phyloP scores from a whole-genome alignment of 2,113 vertebrate genomes.

The Drymodes brunneopygia region DNA sequence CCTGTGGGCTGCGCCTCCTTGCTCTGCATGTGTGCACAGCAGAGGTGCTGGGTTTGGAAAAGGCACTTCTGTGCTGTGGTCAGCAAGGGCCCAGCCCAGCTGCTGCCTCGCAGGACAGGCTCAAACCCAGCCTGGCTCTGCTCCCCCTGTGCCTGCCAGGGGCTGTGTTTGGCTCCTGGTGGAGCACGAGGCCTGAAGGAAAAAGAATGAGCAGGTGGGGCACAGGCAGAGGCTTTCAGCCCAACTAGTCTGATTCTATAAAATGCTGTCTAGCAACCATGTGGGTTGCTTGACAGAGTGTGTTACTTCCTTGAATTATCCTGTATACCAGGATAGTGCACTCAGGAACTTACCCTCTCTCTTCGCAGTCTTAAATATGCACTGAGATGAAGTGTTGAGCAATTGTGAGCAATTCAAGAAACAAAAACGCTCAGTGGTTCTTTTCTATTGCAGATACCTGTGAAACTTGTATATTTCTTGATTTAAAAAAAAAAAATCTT shows the following conservation, averaged over 20 bases:
- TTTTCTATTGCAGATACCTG: neutral
- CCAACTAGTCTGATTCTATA: fast-evolving
- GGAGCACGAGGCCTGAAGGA: neutral
- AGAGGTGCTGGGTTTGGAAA: neutral
- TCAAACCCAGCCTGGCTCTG: fast-evolving
- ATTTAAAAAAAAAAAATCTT: neutral
- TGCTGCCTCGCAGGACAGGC: fast-evolving
- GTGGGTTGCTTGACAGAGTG: neutral
- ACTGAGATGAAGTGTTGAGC: neutral
- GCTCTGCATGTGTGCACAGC: neutral
- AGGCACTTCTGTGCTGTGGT: fast-evolving
- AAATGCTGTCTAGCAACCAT: neutral
- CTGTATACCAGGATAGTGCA: neutral
- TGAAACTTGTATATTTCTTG: neutral
- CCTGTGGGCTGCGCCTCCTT: neutral
- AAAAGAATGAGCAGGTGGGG: fast-evolving
- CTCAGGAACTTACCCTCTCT: fast-evolving
- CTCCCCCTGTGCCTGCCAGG: fast-evolving
- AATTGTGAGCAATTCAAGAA: neutral
- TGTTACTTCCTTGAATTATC: neutral
- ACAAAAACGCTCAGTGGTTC: neutral
- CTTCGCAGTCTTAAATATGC: neutral
- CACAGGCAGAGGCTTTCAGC: neutral
- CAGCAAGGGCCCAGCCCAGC: fast-evolving
- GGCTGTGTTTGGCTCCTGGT: fast-evolving